These are phyloP conservation scores for Drosophila novamexicana DNA, from an alignment of 1,140 invertebrate genomes.

Conservation along the genomic window DNA sequence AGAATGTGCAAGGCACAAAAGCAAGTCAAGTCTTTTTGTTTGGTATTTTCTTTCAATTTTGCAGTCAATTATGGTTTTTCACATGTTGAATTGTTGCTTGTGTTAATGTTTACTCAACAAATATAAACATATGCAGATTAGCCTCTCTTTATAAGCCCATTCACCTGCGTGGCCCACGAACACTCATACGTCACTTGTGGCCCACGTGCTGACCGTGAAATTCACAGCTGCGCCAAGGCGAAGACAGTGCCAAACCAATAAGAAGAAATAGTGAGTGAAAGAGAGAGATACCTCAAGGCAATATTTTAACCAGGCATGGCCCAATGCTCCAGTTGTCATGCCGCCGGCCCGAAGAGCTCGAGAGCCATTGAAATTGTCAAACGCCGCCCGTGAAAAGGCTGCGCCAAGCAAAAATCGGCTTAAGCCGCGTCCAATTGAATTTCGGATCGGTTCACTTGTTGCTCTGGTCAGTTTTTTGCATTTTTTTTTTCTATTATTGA, in stretches of 20 bases:
- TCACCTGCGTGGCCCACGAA: constrained; percentile 37
- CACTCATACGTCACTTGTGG: constrained; percentile 37
- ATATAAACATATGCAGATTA: constrained; percentile 32
- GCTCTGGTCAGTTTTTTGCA: constrained; percentile 37
- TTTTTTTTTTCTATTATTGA: neutral
- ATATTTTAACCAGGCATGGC: constrained; percentile 14
- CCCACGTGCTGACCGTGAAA: constrained; percentile 62
- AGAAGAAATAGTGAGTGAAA: constrained; percentile 9
- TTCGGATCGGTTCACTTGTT: constrained; percentile 51
- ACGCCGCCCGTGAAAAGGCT: constrained; percentile 67
- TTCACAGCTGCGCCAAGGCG: constrained; percentile 40
- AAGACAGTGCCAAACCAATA: constrained; percentile 35
- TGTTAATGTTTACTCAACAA: constrained; percentile 1
- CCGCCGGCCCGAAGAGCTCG: constrained; percentile 53
- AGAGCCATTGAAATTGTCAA: constrained; percentile 78
- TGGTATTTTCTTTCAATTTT: neutral
- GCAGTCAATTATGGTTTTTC: neutral
- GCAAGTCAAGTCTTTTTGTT: neutral
- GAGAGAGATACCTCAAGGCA: constrained; percentile 32
- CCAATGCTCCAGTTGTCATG: constrained; percentile 70
- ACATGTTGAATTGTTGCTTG: neutral
- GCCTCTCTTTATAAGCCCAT: constrained; percentile 15
- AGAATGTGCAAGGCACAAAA: too few relatives aligned
- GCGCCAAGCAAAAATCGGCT: constrained; percentile 66
- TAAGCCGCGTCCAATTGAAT: constrained; percentile 66